Conservation (phyloP, 2,797 vertebrate species). For the Crotalus adamanteus region DNA sequence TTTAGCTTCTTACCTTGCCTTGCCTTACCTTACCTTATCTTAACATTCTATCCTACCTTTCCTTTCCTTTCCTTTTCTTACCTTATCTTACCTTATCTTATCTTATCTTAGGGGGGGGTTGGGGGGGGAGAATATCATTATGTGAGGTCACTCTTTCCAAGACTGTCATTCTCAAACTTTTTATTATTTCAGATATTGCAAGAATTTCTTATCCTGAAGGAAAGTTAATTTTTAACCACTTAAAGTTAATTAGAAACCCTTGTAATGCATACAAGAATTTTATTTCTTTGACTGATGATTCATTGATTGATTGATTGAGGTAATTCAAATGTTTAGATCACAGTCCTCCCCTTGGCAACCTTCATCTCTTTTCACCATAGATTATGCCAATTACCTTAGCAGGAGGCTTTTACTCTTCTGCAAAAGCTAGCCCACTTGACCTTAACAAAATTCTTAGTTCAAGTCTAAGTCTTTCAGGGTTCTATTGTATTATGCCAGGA, state of each 20-base stretch:
- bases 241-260: not conserved
- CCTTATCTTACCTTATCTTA: too few species aligned
- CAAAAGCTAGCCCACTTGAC: not conserved
- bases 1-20: too few species aligned
- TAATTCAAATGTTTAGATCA: not conserved
- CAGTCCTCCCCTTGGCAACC: not conserved
- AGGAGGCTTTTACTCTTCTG: slow-evolving; percentile 12
- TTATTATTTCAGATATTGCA: not conserved
- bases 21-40: too few species aligned
- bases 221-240: not conserved
- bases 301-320: too few species aligned
- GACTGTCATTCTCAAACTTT: not conserved
- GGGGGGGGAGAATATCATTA: not conserved
- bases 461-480: not conserved
- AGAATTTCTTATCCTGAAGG: slow-evolving; percentile 1
- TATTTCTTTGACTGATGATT: not conserved
- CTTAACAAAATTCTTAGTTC: not conserved
- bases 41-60: too few species aligned
- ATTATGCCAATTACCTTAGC: not conserved
- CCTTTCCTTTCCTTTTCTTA: too few species aligned
- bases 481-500: not conserved
- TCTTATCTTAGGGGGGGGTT: too few species aligned
- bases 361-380: not conserved
- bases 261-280: not conserved
- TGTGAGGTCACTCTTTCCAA: not conserved